Evolutionary conservation across 2,888 invertebrate genomes (phyloP).

Genomic region (Spicauda simplicius): DNA sequence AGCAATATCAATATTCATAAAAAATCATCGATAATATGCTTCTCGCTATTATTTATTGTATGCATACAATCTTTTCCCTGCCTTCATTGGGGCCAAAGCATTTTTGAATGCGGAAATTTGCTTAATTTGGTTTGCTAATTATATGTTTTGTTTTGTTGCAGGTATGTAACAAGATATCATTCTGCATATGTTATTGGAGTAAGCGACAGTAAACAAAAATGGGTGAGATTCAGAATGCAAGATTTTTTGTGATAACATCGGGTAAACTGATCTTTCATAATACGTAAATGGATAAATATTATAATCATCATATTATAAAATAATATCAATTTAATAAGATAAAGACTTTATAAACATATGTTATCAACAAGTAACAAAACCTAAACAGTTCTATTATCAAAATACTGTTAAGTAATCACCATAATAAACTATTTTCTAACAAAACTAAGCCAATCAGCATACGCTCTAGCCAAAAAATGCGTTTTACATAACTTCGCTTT

Average conservation of each 20-base stretch:
- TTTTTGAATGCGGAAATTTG: neutral
- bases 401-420: too few relatives aligned
- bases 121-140: neutral
- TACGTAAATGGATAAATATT: neutral
- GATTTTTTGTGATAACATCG: neutral
- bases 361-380: too few relatives aligned
- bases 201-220: neutral
- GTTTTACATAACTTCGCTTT: too few relatives aligned
- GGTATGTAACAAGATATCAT: neutral
- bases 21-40: neutral
- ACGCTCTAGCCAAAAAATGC: too few relatives aligned
- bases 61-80: neutral
- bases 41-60: neutral
- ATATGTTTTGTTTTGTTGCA: constrained; percentile 1
- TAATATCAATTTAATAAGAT: too few relatives aligned
- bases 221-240: neutral
- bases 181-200: neutral
- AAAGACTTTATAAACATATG: too few relatives aligned
- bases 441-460: too few relatives aligned
- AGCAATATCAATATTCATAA: neutral
- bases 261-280: neutral
- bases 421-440: too few relatives aligned
- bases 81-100: neutral
- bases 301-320: too few relatives aligned
- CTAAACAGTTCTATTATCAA: too few relatives aligned